phyloP scores from a whole-genome alignment of 2,888 invertebrate species.

The Microchrysa polita region DNA sequence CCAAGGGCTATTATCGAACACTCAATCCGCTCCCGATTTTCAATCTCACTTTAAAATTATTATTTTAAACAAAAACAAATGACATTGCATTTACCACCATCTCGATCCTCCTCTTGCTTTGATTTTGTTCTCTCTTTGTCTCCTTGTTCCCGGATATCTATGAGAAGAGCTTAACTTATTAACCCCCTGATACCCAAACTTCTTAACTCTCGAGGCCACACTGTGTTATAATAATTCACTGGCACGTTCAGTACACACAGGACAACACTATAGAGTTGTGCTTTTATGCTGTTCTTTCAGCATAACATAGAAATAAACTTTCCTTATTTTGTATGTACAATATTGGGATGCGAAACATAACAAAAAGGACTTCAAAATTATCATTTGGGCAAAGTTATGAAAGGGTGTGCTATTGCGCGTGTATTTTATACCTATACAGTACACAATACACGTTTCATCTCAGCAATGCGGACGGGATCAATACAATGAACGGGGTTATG shows the following conservation, averaged over 20 bases:
- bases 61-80: conserved; percentile 4
- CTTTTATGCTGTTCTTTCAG: too few species aligned
- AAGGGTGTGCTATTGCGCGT: background rate
- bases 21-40: too few species aligned
- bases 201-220: conserved; percentile 7
- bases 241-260: conserved; percentile 3
- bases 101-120: background rate
- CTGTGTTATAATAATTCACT: conserved; percentile 16
- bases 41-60: background rate
- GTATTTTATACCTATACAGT: background rate
- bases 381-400: background rate
- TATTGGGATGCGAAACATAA: background rate
- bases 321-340: background rate
- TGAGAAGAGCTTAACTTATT: conserved; percentile 28
- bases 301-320: background rate
- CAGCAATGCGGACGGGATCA: too few species aligned
- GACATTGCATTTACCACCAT: background rate
- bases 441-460: too few species aligned
- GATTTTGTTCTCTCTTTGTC: background rate
- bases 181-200: conserved; percentile 13
- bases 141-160: too few species aligned
- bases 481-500: too few species aligned
- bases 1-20: too few species aligned
- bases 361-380: background rate
- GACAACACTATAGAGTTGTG: too few species aligned